phyloP scores from a whole-genome alignment of 2,113 vertebrate species.

The Cheilinus undulatus region DNA sequence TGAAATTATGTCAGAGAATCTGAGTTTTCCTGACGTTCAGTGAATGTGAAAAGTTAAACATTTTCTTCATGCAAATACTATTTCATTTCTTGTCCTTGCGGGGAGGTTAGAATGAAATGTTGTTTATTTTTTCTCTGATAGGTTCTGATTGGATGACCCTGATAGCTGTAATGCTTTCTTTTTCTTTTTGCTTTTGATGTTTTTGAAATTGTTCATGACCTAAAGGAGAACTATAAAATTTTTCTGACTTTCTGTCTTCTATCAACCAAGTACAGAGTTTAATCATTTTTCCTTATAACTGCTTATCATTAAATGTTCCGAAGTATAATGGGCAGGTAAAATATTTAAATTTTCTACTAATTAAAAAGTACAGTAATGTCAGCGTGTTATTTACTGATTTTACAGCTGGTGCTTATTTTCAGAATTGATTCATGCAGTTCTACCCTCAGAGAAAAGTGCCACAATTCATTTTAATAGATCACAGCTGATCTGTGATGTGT shows the following conservation, averaged over 20 bases:
- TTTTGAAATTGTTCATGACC: not conserved
- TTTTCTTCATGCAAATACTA: not conserved
- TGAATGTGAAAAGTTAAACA: not conserved
- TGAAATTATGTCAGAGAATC: not conserved
- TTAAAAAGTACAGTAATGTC: not conserved
- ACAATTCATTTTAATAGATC: too few species aligned
- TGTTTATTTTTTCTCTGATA: not conserved
- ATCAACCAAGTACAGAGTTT: too few species aligned
- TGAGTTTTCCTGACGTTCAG: not conserved
- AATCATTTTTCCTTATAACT: too few species aligned
- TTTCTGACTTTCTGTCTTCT: not conserved
- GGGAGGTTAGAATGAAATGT: not conserved
- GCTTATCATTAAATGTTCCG: conserved; percentile 25
- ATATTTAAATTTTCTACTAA: too few species aligned
- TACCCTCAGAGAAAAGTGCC: too few species aligned
- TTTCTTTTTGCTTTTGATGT: not conserved
- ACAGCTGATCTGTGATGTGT: too few species aligned
- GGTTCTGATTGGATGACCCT: not conserved
- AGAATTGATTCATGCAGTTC: not conserved
- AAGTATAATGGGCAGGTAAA: not conserved
- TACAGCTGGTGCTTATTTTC: not conserved
- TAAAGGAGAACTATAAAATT: not conserved
- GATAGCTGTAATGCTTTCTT: too few species aligned
- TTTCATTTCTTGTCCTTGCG: not conserved
- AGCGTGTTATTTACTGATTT: conserved; percentile 5